A percentile compares a stretch with the other conserved stretches of the same genome.
These are phyloP conservation scores for Lota lota DNA, from an alignment of 2,113 vertebrate species.

Conservation along the genomic window DNA sequence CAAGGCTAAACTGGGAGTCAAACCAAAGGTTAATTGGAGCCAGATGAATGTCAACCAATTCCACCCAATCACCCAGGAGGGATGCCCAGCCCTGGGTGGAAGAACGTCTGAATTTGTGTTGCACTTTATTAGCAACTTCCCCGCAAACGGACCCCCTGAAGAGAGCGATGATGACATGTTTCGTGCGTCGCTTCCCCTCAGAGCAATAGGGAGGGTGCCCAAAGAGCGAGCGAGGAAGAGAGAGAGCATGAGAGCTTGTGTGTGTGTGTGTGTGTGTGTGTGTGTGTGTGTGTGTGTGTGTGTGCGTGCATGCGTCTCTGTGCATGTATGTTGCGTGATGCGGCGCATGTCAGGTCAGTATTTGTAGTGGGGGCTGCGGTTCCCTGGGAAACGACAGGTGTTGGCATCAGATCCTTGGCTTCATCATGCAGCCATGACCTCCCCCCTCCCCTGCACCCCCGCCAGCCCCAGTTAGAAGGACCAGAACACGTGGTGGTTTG, in stretches of 20 bases:
- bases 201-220: constrained; percentile 25
- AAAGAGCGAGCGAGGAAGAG: background rate
- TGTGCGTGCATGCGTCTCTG: constrained; percentile 15
- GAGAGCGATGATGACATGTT: constrained; percentile 72
- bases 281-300: constrained; percentile 13
- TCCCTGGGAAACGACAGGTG: constrained; percentile 59
- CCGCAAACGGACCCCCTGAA: constrained; percentile 69
- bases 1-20: constrained; percentile 72
- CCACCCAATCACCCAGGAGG: constrained; percentile 69
- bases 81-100: constrained; percentile 61
- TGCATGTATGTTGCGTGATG: constrained; percentile 41
- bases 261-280: constrained; percentile 8
- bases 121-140: constrained; percentile 57
- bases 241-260: constrained; percentile 13
- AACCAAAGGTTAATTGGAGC: constrained; percentile 77
- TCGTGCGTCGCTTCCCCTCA: constrained; percentile 47
- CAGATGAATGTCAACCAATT: constrained; percentile 75
- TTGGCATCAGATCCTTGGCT: constrained; percentile 65
- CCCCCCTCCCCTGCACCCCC: constrained; percentile 29
- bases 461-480: constrained; percentile 47
- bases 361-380: constrained; percentile 41
- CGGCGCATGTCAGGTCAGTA: constrained; percentile 50
- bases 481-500: constrained; percentile 32
- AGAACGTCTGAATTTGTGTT: constrained; percentile 54
- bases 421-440: constrained; percentile 45